Evolutionary conservation across 2,113 vertebrate species (phyloP).

Genomic region (Pomatostomus ruficeps): DNA sequence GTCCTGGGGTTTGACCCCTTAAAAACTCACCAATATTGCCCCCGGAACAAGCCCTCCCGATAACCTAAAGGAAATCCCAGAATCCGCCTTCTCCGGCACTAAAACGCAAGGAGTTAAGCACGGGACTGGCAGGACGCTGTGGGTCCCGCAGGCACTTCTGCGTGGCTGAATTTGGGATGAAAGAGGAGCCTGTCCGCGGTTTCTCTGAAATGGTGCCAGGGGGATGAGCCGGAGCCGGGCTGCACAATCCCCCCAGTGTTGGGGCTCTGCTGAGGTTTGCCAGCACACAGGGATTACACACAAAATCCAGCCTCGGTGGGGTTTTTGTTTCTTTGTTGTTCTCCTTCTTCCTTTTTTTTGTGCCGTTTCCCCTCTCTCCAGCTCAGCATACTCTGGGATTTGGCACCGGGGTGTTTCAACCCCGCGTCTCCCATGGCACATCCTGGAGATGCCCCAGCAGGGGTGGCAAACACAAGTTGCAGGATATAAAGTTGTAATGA

Average conservation of each 20-base stretch:
- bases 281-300: neutral
- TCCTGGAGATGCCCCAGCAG: neutral
- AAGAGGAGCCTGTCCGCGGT: neutral
- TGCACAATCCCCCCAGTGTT: neutral
- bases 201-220: neutral
- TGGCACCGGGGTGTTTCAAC: neutral
- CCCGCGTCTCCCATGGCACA: neutral
- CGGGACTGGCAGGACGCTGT: neutral
- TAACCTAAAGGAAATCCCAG: neutral
- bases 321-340: neutral
- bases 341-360: neutral
- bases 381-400: neutral
- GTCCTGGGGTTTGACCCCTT: accelerated
- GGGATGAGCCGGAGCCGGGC: neutral
- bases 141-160: neutral
- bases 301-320: neutral
- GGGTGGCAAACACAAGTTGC: neutral
- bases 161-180: neutral
- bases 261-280: neutral
- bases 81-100: accelerated
- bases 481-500: neutral
- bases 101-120: neutral
- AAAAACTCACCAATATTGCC: too few relatives aligned
- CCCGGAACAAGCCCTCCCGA: too few relatives aligned
- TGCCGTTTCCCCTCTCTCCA: neutral